Evolutionary conservation across 92 coral and sea anemone genomes (phyloP).

Genomic region (Scolanthus callimorphus): DNA sequence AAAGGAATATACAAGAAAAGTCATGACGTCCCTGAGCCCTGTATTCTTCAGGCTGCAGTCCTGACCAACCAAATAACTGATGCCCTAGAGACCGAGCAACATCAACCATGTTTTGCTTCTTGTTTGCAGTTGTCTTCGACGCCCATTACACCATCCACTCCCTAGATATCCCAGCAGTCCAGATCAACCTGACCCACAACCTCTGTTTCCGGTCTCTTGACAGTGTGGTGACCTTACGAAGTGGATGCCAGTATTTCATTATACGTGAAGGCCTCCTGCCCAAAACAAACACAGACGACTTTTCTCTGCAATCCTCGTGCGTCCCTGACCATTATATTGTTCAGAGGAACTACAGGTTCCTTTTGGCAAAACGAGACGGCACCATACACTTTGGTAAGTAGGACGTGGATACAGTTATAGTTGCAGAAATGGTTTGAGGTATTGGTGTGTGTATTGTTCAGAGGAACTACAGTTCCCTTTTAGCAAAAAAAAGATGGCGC

Average conservation of each 20-base stretch:
- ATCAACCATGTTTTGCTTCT: no score
- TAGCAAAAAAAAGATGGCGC: no score
- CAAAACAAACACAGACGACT: conserved; percentile 30
- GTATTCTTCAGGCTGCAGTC: no score
- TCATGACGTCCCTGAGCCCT: no score
- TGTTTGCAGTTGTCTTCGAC: conserved; percentile 66
- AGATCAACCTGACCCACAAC: conserved; percentile 41
- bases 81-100: no score
- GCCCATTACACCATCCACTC: conserved; percentile 68
- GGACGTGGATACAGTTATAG: no score
- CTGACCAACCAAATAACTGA: no score
- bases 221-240: conserved; percentile 33
- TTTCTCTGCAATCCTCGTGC: conserved; percentile 81
- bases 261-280: conserved; percentile 35
- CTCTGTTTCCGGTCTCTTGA: conserved; percentile 54
- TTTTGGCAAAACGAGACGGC: conserved; percentile 45
- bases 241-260: conserved; percentile 54
- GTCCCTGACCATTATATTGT: conserved; percentile 67
- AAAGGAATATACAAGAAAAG: no score
- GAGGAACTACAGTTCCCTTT: no score
- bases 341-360: conserved; percentile 74
- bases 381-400: conserved; percentile 27
- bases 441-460: no score
- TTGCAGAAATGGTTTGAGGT: no score
- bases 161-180: conserved; percentile 59